Evolutionary conservation across 2,113 vertebrate species (phyloP).

Genomic region (Cololabis saira): DNA sequence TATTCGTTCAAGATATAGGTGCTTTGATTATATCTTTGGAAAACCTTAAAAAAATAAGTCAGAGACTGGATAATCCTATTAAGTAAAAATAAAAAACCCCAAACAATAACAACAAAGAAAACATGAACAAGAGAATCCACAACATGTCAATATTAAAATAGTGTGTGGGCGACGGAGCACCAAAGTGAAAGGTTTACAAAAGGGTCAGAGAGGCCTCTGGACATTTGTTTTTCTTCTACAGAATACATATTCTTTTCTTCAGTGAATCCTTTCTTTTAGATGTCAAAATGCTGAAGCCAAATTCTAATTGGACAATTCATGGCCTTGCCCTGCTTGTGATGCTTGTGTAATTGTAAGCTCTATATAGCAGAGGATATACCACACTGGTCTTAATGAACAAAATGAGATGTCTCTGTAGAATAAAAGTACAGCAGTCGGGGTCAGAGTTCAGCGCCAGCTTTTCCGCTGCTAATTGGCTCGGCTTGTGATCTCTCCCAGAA

Average conservation of each 20-base stretch:
- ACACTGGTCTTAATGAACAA: constrained; percentile 69
- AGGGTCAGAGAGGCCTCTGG: constrained; percentile 3
- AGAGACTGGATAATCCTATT: neutral
- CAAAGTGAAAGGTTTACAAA: constrained; percentile 7
- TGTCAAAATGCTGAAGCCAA: constrained; percentile 56
- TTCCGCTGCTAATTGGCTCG: constrained; percentile 76
- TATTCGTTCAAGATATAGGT: neutral
- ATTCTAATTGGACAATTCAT: constrained; percentile 58
- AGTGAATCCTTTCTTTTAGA: constrained; percentile 19
- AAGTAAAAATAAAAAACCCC: neutral
- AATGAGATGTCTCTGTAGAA: constrained; percentile 69
- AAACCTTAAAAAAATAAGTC: constrained; percentile 15
- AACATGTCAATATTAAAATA: constrained; percentile 12
- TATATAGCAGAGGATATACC: constrained; percentile 49
- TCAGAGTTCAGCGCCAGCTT: constrained; percentile 65
- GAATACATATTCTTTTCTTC: neutral
- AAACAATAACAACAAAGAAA: too few species aligned
- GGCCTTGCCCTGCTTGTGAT: constrained; percentile 51
- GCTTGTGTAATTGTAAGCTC: constrained; percentile 52
- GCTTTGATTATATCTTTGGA: constrained; percentile 7
- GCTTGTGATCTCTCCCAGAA: constrained; percentile 65
- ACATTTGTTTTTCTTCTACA: neutral
- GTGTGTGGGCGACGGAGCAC: neutral
- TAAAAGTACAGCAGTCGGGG: constrained; percentile 59
- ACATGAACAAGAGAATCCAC: neutral